Evolutionary conservation across 2,113 vertebrate genomes (phyloP).

Genomic region (Orthochromis malagaraziensis): DNA sequence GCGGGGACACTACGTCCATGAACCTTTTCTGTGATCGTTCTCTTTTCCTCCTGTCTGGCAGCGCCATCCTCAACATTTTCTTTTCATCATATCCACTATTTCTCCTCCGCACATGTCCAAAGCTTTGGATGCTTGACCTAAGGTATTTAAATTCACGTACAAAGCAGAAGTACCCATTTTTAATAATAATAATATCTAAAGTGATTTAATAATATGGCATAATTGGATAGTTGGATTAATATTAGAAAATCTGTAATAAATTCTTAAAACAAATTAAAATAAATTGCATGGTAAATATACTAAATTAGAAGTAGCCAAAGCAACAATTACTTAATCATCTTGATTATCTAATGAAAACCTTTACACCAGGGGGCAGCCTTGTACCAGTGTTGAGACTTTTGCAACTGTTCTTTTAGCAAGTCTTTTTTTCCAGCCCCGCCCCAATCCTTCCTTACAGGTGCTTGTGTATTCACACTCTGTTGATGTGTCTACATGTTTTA

Average conservation of each 20-base stretch:
- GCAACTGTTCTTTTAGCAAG: neutral
- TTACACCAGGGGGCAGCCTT: neutral
- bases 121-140: neutral
- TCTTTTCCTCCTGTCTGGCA: neutral
- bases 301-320: neutral
- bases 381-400: neutral
- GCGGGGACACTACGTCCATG: neutral
- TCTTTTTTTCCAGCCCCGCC: neutral
- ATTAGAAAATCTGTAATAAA: neutral
- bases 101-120: neutral
- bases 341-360: neutral
- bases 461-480: neutral
- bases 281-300: neutral
- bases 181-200: neutral
- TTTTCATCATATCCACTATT: neutral
- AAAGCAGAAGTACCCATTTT: neutral
- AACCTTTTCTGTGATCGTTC: neutral
- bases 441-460: neutral
- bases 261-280: neutral
- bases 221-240: neutral
- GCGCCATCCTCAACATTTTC: neutral
- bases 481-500: neutral
- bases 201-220: neutral
- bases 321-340: neutral
- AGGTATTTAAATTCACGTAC: neutral